Conservation (phyloP, 2,888 invertebrate genomes). For the Sphecodes monilicornis region DNA sequence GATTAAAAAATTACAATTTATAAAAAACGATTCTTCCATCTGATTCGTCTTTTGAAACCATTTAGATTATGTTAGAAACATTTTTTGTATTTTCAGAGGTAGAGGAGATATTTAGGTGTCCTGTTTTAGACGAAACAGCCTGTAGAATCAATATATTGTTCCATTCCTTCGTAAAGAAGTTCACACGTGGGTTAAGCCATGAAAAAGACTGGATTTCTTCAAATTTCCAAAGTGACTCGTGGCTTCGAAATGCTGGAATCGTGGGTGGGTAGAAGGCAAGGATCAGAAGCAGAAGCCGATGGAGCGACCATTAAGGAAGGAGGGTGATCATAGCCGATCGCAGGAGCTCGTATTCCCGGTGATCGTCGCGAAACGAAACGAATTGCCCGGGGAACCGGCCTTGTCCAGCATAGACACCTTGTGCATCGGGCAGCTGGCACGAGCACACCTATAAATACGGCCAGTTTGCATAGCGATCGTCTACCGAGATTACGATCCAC, state of each 20-base stretch:
- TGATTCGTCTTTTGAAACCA: too few species aligned
- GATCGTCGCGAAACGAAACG: constrained; percentile 51
- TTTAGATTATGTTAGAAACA: too few species aligned
- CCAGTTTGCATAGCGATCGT: constrained; percentile 59
- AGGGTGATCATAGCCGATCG: constrained; percentile 47
- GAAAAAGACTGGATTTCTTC: too few species aligned
- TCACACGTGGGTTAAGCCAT: too few species aligned
- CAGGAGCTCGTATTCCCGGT: constrained; percentile 35
- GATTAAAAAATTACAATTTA: too few species aligned
- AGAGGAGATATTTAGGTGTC: too few species aligned
- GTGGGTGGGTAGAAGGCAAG: neutral
- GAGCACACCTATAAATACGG: constrained; percentile 68
- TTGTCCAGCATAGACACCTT: constrained; percentile 34
- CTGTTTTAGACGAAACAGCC: too few species aligned
- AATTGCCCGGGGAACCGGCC: constrained; percentile 37
- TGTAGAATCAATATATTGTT: too few species aligned
- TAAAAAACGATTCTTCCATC: too few species aligned
- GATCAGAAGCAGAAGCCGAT: neutral
- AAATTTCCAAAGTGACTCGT: too few species aligned
- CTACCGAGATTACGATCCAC: constrained; percentile 53
- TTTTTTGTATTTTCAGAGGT: too few species aligned
- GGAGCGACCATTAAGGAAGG: neutral
- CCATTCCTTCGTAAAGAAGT: too few species aligned
- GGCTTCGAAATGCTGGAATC: neutral
- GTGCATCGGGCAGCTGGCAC: constrained; percentile 41